These are phyloP conservation scores for Chamaea fasciata DNA, from an alignment of 2,113 vertebrate species.

Conservation along the genomic window DNA sequence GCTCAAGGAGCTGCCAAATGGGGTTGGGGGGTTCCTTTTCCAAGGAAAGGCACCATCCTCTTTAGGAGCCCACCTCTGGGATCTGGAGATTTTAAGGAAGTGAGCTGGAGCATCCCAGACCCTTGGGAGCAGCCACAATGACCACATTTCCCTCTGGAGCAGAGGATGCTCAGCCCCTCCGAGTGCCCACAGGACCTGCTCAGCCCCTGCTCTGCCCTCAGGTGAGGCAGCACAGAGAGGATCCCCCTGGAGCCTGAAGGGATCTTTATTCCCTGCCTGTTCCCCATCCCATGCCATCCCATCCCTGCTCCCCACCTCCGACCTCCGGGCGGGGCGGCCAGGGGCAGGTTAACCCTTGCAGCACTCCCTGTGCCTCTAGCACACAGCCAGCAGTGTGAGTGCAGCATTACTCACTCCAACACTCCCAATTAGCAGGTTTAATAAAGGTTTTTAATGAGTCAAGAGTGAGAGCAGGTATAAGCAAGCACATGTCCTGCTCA, in stretches of 20 bases:
- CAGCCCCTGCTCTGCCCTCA: background rate
- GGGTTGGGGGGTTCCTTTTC: background rate
- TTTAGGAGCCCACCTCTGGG: background rate
- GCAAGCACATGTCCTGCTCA: background rate
- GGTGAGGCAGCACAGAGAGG: background rate
- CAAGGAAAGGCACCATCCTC: background rate
- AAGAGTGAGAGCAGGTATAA: background rate
- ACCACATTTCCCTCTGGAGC: background rate
- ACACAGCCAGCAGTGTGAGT: background rate
- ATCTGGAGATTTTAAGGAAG: rapidly evolving
- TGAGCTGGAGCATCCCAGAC: background rate
- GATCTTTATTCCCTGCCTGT: background rate
- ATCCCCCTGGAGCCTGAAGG: rapidly evolving
- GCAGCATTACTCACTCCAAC: rapidly evolving
- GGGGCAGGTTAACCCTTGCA: background rate
- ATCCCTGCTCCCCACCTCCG: background rate
- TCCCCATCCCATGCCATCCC: background rate
- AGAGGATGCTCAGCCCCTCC: background rate
- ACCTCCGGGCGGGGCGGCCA: background rate
- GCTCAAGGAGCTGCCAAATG: background rate
- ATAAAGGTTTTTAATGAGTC: background rate
- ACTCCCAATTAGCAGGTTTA: too few species aligned
- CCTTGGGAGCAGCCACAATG: background rate
- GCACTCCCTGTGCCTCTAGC: background rate
- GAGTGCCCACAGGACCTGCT: rapidly evolving